Conservation (phyloP, 2,888 invertebrate genomes). For the Lamproptera curius region DNA sequence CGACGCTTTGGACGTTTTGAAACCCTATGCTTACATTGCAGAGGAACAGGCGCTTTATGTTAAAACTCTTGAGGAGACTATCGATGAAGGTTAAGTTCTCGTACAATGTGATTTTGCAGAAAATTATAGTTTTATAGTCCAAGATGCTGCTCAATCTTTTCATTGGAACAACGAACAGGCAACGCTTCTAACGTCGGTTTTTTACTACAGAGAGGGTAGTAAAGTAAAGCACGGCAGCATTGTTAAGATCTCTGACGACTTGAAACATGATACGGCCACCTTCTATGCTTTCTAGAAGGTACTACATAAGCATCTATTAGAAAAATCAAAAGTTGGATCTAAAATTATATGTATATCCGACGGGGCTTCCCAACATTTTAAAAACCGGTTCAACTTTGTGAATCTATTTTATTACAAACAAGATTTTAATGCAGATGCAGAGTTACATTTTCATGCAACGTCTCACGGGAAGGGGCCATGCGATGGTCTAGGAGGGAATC, state of each 20-base stretch:
- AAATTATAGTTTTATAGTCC: slow-evolving; percentile 23
- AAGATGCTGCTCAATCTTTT: slow-evolving; percentile 22
- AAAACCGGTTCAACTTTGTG: slow-evolving; percentile 24
- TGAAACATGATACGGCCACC: slow-evolving; percentile 26
- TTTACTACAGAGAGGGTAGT: slow-evolving; percentile 20
- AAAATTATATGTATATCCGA: slow-evolving; percentile 21
- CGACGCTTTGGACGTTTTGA: slow-evolving; percentile 21
- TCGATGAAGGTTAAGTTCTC: slow-evolving; percentile 19
- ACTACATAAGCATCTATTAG: slow-evolving; percentile 1
- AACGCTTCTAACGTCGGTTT: slow-evolving; percentile 23
- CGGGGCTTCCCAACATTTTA: slow-evolving; percentile 26
- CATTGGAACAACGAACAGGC: slow-evolving; percentile 25
- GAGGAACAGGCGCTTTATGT: slow-evolving; percentile 23
- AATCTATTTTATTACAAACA: slow-evolving; percentile 23
- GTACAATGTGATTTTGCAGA: slow-evolving; percentile 22
- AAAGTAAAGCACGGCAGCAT: slow-evolving; percentile 25
- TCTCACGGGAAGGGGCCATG: no score
- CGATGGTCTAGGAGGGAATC: no score
- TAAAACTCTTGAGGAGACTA: slow-evolving; percentile 20
- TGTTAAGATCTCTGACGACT: slow-evolving; percentile 25
- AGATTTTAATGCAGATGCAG: no score
- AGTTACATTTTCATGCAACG: no score
- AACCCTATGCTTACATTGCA: slow-evolving; percentile 23
- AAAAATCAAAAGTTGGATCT: slow-evolving; percentile 5
- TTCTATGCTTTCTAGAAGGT: slow-evolving; percentile 24